A percentile compares a stretch with the other conserved stretches of the same genome.
phyloP scores from a whole-genome alignment of 2,888 invertebrate species.

The Micoletzkya japonica region DNA sequence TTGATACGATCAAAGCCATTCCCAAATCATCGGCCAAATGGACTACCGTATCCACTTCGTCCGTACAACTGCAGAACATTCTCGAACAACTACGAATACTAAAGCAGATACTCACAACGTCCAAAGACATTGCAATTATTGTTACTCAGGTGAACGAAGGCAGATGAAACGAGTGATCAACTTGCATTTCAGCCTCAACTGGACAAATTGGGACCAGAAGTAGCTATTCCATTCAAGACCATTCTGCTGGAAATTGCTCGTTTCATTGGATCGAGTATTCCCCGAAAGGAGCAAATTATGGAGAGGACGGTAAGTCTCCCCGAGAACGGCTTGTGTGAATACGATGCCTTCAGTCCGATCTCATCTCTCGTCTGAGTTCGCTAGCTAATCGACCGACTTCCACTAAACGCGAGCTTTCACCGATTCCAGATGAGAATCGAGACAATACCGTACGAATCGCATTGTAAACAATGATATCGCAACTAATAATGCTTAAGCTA shows the following conservation, averaged over 20 bases:
- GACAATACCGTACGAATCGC: too few relatives aligned
- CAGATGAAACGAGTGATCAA: neutral
- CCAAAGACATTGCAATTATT: slow-evolving; percentile 15
- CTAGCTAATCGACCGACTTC: too few relatives aligned
- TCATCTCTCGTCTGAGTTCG: neutral
- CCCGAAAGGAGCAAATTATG: slow-evolving; percentile 10
- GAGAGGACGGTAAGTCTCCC: slow-evolving; percentile 10
- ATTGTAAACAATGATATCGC: too few relatives aligned
- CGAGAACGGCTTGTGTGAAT: neutral
- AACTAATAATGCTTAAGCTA: too few relatives aligned
- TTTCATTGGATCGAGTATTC: slow-evolving; percentile 18
- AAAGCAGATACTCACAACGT: slow-evolving; percentile 22
- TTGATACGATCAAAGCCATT: slow-evolving; percentile 12
- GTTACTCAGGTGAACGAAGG: neutral
- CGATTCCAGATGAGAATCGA: too few relatives aligned
- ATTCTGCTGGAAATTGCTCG: slow-evolving; percentile 17
- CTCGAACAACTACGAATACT: slow-evolving; percentile 11
- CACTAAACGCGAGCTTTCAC: too few relatives aligned
- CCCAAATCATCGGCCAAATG: slow-evolving; percentile 18
- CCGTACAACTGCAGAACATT: slow-evolving; percentile 10
- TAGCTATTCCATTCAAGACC: slow-evolving; percentile 20
- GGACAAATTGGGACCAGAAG: slow-evolving; percentile 14
- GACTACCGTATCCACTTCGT: slow-evolving; percentile 9
- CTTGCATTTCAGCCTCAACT: slow-evolving; percentile 16
- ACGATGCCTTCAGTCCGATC: neutral